Evolutionary conservation across 2,797 vertebrate genomes (phyloP).

Genomic region (Tenualosa thibaudeaui): DNA sequence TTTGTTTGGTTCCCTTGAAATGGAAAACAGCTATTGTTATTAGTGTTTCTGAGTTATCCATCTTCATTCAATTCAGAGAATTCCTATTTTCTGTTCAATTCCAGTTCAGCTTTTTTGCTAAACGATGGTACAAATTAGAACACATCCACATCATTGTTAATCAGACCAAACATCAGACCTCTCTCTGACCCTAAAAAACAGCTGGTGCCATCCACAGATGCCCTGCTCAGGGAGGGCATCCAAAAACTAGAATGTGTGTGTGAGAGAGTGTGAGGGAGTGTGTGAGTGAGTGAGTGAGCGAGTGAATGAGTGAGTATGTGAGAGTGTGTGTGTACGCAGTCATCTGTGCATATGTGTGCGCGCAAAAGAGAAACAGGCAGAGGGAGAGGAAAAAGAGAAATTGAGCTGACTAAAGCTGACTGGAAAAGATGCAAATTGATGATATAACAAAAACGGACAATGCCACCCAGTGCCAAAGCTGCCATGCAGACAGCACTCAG

Average conservation of each 20-base stretch:
- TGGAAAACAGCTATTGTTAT: neutral
- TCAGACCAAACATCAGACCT: neutral
- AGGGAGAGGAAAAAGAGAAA: neutral
- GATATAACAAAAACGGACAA: conserved; percentile 27
- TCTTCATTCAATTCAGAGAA: neutral
- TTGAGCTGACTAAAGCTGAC: conserved; percentile 7
- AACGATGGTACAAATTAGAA: neutral
- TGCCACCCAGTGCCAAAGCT: conserved; percentile 25
- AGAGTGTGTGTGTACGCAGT: neutral
- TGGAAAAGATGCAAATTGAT: conserved; percentile 24
- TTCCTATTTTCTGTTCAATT: neutral
- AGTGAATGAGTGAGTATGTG: neutral
- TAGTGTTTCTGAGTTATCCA: neutral
- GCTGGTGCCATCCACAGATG: conserved; percentile 9
- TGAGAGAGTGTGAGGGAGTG: neutral
- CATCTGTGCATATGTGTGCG: neutral
- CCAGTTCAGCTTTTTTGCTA: neutral
- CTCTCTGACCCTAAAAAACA: neutral
- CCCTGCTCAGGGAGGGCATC: neutral
- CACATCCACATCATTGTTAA: neutral
- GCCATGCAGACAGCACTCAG: conserved; percentile 29
- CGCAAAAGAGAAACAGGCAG: neutral
- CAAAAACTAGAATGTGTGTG: neutral
- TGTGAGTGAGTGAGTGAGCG: neutral
- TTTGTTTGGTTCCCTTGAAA: neutral